Percentiles rank a stretch among this genome's conserved stretches.
Conservation (phyloP, 2,113 vertebrate species). For the Isichthys henryi region DNA sequence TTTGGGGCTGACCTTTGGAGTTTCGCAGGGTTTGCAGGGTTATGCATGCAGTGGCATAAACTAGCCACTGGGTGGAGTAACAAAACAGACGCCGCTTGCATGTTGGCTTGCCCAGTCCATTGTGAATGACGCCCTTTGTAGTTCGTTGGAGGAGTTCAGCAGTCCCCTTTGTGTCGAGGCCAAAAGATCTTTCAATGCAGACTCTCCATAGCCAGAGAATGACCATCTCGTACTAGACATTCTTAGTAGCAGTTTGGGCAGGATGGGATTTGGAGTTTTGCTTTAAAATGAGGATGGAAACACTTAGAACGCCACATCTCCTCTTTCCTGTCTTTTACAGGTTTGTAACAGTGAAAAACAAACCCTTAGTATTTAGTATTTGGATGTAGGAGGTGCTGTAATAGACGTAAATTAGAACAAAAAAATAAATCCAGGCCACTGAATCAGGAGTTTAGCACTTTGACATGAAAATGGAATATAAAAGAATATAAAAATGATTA, state of each 20-base stretch:
- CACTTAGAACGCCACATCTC: neutral
- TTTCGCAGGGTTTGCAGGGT: neutral
- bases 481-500: neutral
- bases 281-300: neutral
- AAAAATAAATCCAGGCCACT: neutral
- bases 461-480: neutral
- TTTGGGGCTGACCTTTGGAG: neutral
- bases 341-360: neutral
- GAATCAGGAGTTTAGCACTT: neutral
- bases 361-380: neutral
- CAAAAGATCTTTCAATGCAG: neutral
- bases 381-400: neutral
- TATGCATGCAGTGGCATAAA: neutral
- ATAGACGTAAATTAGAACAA: neutral
- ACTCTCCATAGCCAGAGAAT: neutral
- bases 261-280: neutral
- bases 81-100: neutral
- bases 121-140: neutral
- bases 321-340: neutral
- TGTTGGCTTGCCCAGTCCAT: neutral
- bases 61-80: neutral
- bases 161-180: neutral
- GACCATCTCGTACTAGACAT: neutral
- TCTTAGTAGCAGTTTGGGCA: neutral
- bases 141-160: neutral